Evolutionary conservation across 2,113 vertebrate genomes (phyloP).

Genomic region (Oxyruncus cristatus): DNA sequence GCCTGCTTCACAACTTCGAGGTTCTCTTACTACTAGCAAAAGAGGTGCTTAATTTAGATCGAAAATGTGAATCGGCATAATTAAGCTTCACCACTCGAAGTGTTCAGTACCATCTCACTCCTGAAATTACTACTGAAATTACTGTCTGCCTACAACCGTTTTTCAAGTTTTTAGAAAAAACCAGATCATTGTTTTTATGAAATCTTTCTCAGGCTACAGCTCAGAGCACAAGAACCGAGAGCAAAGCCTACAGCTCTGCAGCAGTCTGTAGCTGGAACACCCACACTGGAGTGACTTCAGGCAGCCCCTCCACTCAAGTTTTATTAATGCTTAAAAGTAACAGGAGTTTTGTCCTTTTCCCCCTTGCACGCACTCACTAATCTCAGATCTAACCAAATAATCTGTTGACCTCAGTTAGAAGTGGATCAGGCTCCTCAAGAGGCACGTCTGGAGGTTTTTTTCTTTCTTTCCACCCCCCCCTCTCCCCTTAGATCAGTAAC

Average conservation of each 20-base stretch:
- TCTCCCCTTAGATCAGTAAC: not conserved
- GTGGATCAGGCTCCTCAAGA: not conserved
- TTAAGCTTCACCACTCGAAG: conserved; percentile 57
- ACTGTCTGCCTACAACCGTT: conserved; percentile 72
- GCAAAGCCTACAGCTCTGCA: conserved; percentile 34
- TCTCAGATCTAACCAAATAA: conserved; percentile 9
- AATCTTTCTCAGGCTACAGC: conserved; percentile 68
- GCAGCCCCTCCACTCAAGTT: not conserved
- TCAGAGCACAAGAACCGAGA: conserved; percentile 53
- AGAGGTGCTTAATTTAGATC: conserved; percentile 75
- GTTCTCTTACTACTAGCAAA: conserved; percentile 74
- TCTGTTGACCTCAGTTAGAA: not conserved
- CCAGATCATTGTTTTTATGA: conserved; percentile 70
- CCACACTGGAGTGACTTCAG: not conserved
- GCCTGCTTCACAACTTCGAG: conserved; percentile 75
- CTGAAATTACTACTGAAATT: conserved; percentile 73
- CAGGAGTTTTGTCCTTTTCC: not conserved
- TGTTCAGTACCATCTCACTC: conserved; percentile 70
- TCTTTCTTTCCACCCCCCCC: fast-evolving
- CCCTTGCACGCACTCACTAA: not conserved
- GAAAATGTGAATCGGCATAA: conserved; percentile 83
- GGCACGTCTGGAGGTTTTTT: not conserved
- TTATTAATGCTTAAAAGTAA: not conserved
- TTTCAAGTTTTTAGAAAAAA: conserved; percentile 76
- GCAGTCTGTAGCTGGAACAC: conserved; percentile 25